These are phyloP conservation scores for Climacteris rufus DNA, from an alignment of 2,113 vertebrate genomes.

Conservation along the genomic window DNA sequence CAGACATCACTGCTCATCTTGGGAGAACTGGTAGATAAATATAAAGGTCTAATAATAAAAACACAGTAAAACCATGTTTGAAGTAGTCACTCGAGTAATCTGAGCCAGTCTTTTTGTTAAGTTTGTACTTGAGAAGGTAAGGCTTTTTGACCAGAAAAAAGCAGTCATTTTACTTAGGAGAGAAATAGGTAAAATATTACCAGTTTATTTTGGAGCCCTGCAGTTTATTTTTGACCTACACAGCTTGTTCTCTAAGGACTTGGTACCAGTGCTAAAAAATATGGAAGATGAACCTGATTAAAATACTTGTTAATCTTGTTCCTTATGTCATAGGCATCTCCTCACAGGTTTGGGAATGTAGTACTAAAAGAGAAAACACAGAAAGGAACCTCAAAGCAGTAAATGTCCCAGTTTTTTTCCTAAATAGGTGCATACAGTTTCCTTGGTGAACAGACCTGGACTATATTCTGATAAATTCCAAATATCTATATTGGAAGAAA, in stretches of 20 bases:
- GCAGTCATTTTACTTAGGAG: not conserved
- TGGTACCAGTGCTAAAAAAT: not conserved
- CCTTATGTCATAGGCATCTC: not conserved
- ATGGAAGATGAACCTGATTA: not conserved
- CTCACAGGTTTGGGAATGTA: not conserved
- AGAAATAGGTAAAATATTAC: not conserved
- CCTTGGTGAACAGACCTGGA: not conserved
- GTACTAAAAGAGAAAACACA: not conserved
- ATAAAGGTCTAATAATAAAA: not conserved
- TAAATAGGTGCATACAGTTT: not conserved
- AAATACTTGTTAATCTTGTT: not conserved
- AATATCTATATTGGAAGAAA: not conserved
- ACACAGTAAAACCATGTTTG: not conserved
- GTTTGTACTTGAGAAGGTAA: not conserved
- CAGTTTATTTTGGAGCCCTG: not conserved
- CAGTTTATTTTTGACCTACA: not conserved
- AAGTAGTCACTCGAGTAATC: not conserved
- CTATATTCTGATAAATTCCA: not conserved
- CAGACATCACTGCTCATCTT: not conserved
- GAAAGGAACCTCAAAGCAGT: not conserved
- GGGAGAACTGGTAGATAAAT: not conserved
- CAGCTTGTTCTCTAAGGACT: not conserved
- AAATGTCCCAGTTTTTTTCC: not conserved
- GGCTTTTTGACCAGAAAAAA: not conserved
- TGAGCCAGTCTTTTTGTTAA: not conserved